Evolutionary conservation across 2,888 invertebrate genomes (phyloP).

Genomic region (Strigamia maritima): DNA sequence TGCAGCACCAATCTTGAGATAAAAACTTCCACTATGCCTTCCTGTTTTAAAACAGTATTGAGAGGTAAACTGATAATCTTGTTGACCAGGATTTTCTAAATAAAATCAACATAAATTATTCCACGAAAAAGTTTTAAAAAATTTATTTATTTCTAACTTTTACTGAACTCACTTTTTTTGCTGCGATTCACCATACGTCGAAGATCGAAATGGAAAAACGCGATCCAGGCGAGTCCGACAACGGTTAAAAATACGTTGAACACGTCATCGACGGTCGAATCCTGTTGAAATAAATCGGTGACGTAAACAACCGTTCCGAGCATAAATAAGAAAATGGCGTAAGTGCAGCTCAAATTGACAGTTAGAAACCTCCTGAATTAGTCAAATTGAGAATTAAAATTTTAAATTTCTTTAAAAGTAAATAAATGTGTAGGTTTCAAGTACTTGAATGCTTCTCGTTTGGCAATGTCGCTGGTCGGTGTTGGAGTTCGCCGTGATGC

Average conservation of each 20-base stretch:
- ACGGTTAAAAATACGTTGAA: slow-evolving; percentile 62
- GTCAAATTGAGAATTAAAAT: no score
- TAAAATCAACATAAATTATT: background rate
- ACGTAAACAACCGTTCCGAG: slow-evolving; percentile 65
- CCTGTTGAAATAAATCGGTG: slow-evolving; percentile 57
- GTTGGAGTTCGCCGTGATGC: background rate
- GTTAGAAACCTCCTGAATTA: slow-evolving; percentile 60
- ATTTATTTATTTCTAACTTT: no score
- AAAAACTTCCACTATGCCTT: slow-evolving; percentile 69
- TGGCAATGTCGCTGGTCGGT: background rate
- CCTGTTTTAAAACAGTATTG: slow-evolving; percentile 60
- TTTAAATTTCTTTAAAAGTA: no score
- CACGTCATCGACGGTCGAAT: slow-evolving; percentile 58
- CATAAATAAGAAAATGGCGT: slow-evolving; percentile 66
- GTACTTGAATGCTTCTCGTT: background rate
- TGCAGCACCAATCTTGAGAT: slow-evolving; percentile 69
- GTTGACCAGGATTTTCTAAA: background rate
- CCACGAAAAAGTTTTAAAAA: no score
- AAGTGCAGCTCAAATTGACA: slow-evolving; percentile 64
- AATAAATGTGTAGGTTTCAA: no score
- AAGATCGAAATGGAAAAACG: slow-evolving; percentile 54
- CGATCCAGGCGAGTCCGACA: slow-evolving; percentile 62
- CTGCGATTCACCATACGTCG: background rate
- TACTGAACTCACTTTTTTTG: background rate
- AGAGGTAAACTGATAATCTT: background rate